A percentile compares a stretch with the other conserved stretches of the same genome.
These are phyloP conservation scores for Leptopilina clavipes DNA, from an alignment of 1,140 invertebrate genomes.

Conservation along the genomic window DNA sequence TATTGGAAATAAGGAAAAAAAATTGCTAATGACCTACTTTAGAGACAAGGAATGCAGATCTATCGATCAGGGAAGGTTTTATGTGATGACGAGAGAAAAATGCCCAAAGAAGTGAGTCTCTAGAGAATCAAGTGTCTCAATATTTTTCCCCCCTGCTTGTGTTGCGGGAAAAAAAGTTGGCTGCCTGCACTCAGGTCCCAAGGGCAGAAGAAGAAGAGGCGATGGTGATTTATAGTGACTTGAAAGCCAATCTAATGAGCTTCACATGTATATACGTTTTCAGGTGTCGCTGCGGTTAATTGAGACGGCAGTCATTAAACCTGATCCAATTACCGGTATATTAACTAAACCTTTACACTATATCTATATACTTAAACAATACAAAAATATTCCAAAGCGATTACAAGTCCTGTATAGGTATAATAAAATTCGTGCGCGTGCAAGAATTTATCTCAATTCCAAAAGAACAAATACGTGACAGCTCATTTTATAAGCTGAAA, in stretches of 20 bases:
- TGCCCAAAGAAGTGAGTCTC: constrained; percentile 1
- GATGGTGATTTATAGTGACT: constrained; percentile 28
- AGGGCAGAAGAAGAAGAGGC: neutral
- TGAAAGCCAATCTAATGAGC: constrained; percentile 39
- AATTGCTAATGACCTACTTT: constrained; percentile 1
- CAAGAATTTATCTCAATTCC: neutral
- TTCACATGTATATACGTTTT: neutral
- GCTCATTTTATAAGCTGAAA: no score
- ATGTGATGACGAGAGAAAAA: constrained; percentile 1
- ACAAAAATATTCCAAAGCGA: neutral
- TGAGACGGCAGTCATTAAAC: constrained; percentile 35
- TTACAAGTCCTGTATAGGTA: neutral
- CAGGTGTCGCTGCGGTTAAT: constrained; percentile 33
- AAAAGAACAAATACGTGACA: neutral
- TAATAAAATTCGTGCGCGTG: constrained; percentile 3
- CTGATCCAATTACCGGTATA: constrained; percentile 37
- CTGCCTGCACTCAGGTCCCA: neutral
- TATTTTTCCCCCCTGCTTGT: neutral
- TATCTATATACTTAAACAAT: neutral
- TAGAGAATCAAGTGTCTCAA: constrained; percentile 22
- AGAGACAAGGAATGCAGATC: neutral
- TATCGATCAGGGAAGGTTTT: neutral
- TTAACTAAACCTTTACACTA: neutral
- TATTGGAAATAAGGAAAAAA: no score
- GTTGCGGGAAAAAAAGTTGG: neutral